Base-by-base conservation (phyloP, 2,888 invertebrate genomes). In the Hyles lineata region DNA sequence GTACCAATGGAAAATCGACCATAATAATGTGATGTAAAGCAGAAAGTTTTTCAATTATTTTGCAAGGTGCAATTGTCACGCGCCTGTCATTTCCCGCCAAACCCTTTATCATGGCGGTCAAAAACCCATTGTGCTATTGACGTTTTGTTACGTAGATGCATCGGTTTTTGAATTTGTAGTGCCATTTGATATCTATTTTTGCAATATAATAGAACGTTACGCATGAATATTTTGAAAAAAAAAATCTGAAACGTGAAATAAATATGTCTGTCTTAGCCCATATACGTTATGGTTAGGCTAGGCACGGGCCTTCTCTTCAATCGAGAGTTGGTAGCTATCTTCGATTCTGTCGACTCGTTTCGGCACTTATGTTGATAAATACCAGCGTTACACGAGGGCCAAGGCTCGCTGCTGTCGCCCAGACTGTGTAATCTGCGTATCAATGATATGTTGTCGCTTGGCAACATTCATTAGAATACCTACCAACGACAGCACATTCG, bases 31-130 rank as follows among this genome's bases (percentile, higher is more conserved):
- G 15, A 11, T 15, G 0, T 43, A 67, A 21, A 43, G 23, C 15
- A 11, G 43, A 17, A 67, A 50, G 11, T 67, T 50, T 0, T 43
- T 23, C 0, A 17, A 23, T 50, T 21, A 23, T 23, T 15, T 15
- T 8, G 59, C 35, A 72, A 72, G 69, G 35, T 60, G 69, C 19
- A 72, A 60, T 60, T 29, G 72, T 70, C 60, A 70, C 72, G 69
- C 72, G 72, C 72, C 60, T 72, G 60, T 67, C 58, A 69, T 72
- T 72, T 61, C 43, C 67, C 50, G 50, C 43, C n/a, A 72, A 69
- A 69, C 25, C 70, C 70, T 70, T 70, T 32, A 35, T 35, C 58
- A 58, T n/a, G 32, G 58, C 70, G 59, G 70, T 35, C 70, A 55
- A 59, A 58, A 59, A 60, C 58, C 7, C 21, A 35, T 70, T 67